phyloP scores from a whole-genome alignment of 2,113 vertebrate species.

The Pungitius pungitius region DNA sequence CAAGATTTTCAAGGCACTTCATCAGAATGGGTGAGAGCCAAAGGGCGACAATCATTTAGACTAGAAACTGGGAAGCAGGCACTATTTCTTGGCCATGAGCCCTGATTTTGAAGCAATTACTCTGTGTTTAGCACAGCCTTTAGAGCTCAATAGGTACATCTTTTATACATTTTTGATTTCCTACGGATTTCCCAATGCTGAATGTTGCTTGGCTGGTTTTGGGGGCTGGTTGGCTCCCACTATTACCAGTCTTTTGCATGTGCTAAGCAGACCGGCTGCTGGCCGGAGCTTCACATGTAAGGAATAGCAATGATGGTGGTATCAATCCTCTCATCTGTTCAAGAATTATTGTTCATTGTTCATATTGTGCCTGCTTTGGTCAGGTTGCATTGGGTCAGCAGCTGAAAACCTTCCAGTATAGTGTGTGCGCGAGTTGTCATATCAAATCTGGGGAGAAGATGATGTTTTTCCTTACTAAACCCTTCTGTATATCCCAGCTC shows the following conservation, averaged over 20 bases:
- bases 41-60: not conserved
- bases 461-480: constrained; percentile 27
- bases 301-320: not conserved
- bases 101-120: not conserved
- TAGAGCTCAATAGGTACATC: not conserved
- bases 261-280: not conserved
- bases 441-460: constrained; percentile 12
- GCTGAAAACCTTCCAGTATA: constrained; percentile 28
- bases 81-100: not conserved
- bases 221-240: not conserved
- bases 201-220: not conserved
- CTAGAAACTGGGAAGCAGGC: not conserved
- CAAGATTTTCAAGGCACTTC: not conserved
- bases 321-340: not conserved
- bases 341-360: not conserved
- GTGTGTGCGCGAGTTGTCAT: not conserved
- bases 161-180: not conserved
- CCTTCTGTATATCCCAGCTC: constrained; percentile 24
- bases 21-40: not conserved
- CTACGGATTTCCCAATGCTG: not conserved
- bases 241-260: not conserved
- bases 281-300: not conserved
- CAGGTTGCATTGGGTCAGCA: constrained; percentile 13
- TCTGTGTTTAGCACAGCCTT: not conserved
- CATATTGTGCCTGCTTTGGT: not conserved